Percentiles rank a stretch among this genome's conserved stretches.
Conservation (phyloP, 2,888 invertebrate species). For the Drosophila anomalata region DNA sequence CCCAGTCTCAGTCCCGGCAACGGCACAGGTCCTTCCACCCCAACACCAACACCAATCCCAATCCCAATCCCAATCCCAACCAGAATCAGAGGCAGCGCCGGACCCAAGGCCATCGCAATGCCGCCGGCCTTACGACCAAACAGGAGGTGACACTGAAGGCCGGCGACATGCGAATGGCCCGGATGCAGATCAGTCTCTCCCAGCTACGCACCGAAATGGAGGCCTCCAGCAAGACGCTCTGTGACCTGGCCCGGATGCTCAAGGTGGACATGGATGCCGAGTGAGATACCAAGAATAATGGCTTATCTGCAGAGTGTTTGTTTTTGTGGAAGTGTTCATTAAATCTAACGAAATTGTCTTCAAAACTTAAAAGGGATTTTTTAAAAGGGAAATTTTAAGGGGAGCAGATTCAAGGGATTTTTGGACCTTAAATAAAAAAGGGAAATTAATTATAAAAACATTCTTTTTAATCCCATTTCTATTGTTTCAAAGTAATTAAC, state of each 20-base stretch:
- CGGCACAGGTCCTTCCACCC: not conserved
- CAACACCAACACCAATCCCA: not conserved
- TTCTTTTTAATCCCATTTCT: too few species aligned
- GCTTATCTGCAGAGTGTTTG: not conserved
- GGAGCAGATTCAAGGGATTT: too few species aligned
- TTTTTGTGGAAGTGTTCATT: not conserved
- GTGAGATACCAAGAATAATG: not conserved
- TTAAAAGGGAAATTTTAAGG: too few species aligned
- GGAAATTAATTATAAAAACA: too few species aligned
- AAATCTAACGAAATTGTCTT: not conserved
- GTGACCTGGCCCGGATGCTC: constrained; percentile 33
- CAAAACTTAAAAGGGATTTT: too few species aligned
- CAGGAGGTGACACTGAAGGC: constrained; percentile 55
- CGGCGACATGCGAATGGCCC: constrained; percentile 58
- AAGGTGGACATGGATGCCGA: constrained; percentile 19
- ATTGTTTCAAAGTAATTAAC: not conserved
- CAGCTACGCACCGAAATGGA: constrained; percentile 57
- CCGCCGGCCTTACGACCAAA: constrained; percentile 45
- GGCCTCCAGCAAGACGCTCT: constrained; percentile 39
- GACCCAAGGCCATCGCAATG: constrained; percentile 14
- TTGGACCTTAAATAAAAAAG: too few species aligned
- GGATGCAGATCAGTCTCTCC: constrained; percentile 48
- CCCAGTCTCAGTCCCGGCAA: not conserved
- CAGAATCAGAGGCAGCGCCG: constrained; percentile 3
- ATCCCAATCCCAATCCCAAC: not conserved